phyloP scores from a whole-genome alignment of 1,140 invertebrate genomes.

The Helicoverpa zea region DNA sequence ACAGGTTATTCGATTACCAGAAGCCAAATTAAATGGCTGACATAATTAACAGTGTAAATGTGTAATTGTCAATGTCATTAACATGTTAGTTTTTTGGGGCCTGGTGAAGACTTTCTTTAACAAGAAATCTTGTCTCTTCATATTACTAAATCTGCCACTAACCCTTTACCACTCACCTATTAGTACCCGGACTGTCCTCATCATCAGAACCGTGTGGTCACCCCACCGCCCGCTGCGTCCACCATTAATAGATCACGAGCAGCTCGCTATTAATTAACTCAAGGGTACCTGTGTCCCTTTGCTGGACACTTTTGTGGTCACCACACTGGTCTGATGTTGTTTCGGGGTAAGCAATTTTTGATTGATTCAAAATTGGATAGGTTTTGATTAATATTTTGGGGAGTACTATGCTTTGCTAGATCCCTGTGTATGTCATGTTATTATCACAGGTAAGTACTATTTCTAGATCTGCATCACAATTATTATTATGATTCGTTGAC shows the following conservation, averaged over 20 bases:
- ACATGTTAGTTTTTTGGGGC: no score
- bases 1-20: no score
- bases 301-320: constrained; percentile 36
- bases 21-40: no score
- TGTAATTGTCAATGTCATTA: no score
- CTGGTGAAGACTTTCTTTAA: no score
- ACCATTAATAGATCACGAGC: constrained; percentile 61
- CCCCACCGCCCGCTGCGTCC: constrained; percentile 61
- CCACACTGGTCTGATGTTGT: not conserved
- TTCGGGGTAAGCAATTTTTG: constrained; percentile 11
- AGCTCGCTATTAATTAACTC: constrained; percentile 69
- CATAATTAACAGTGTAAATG: no score
- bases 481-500: not conserved
- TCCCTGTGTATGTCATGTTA: no score
- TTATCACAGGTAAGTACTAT: no score
- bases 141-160: no score
- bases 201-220: constrained; percentile 39
- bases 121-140: no score
- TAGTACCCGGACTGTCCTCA: not conserved
- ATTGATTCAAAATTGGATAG: not conserved
- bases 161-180: no score
- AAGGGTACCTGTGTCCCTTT: constrained; percentile 59
- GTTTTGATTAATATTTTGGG: not conserved
- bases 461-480: no score
- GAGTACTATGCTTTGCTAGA: not conserved